Evolutionary conservation across 2,113 vertebrate genomes (phyloP).

Genomic region (Piaya cayana): DNA sequence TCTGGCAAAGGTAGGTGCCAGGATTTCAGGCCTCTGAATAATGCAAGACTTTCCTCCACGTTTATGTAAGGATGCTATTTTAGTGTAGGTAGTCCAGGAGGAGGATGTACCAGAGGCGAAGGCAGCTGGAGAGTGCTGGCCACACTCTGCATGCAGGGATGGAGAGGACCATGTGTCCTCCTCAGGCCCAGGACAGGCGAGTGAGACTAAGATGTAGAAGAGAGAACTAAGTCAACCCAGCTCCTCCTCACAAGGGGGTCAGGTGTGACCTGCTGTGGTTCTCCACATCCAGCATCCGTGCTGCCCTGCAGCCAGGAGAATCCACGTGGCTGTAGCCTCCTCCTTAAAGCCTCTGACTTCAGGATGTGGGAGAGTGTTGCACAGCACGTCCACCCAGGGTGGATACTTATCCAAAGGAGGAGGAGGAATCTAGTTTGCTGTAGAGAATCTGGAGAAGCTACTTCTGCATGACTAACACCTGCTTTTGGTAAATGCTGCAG

Average conservation of each 20-base stretch:
- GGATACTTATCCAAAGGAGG: not conserved
- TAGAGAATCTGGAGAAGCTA: not conserved
- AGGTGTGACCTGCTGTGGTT: not conserved
- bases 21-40: constrained; percentile 12
- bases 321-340: not conserved
- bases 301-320: not conserved
- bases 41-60: not conserved
- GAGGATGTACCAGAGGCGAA: rapidly evolving
- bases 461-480: not conserved
- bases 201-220: not conserved
- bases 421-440: not conserved
- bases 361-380: not conserved
- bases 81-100: not conserved
- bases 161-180: not conserved
- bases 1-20: not conserved
- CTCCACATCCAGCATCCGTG: not conserved
- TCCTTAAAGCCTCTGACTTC: not conserved
- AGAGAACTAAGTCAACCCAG: not conserved
- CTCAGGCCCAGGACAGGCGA: not conserved
- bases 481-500: not conserved
- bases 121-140: not conserved
- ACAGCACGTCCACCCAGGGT: not conserved
- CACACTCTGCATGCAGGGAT: not conserved
- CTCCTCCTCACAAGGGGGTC: not conserved
- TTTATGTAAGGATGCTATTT: not conserved